A percentile compares a stretch with the other conserved stretches of the same genome.
Evolutionary conservation across 1,140 invertebrate species (phyloP).

Genomic region (Cyphomyrmex costatus): DNA sequence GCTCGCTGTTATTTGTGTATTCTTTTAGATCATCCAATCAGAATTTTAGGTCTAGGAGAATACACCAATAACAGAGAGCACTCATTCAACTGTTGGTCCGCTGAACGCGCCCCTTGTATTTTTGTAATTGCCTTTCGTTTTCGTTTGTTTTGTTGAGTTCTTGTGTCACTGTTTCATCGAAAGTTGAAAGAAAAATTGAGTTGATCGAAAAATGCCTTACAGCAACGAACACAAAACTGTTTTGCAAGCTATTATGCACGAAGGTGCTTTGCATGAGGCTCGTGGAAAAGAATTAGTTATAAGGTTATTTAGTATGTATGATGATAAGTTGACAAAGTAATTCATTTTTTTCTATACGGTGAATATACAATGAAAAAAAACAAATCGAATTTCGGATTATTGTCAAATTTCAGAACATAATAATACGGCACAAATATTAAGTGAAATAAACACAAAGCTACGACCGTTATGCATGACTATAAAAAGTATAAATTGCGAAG

Average conservation of each 20-base stretch:
- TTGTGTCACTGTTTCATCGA: too few species aligned
- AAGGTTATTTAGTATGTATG: slow-evolving; percentile 66
- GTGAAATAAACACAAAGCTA: slow-evolving; percentile 74
- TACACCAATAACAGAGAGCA: too few species aligned
- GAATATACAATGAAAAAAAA: not conserved
- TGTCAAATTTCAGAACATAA: slow-evolving; percentile 56
- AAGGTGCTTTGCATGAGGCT: slow-evolving; percentile 60
- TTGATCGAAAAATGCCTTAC: slow-evolving; percentile 57
- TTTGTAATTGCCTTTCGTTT: not conserved
- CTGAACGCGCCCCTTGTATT: too few species aligned
- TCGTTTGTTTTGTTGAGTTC: not conserved
- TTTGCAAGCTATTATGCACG: slow-evolving; percentile 62
- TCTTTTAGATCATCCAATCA: too few species aligned
- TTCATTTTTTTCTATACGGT: not conserved
- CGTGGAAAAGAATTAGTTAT: slow-evolving; percentile 49
- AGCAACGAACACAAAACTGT: slow-evolving; percentile 49
- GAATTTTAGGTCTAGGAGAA: too few species aligned
- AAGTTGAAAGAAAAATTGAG: too few species aligned
- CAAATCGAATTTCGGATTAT: not conserved
- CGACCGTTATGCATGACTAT: slow-evolving; percentile 72
- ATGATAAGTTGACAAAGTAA: too few species aligned
- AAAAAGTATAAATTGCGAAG: slow-evolving; percentile 76
- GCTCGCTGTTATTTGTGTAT: too few species aligned
- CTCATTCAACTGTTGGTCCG: too few species aligned
- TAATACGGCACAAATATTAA: slow-evolving; percentile 10